Evolutionary conservation across 1,140 invertebrate genomes (phyloP).

Genomic region (Stegodyphus dumicola): DNA sequence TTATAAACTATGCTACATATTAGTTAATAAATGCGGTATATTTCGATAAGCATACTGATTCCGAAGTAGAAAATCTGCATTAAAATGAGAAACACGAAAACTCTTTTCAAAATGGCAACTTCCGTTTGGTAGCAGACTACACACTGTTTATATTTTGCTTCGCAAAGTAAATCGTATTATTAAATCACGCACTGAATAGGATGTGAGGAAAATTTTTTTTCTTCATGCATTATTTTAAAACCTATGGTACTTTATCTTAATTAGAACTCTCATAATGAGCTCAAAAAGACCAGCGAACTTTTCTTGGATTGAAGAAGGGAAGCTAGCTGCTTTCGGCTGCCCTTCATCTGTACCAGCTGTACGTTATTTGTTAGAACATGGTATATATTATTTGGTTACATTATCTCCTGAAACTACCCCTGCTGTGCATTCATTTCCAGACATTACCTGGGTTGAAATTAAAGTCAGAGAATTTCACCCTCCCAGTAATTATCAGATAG

Average conservation of each 20-base stretch:
- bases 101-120: too few species aligned
- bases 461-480: constrained; percentile 76
- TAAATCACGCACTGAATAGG: too few species aligned
- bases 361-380: constrained; percentile 72
- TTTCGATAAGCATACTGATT: too few species aligned
- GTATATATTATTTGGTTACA: constrained; percentile 72
- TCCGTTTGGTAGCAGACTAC: too few species aligned
- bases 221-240: neutral
- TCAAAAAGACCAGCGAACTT: constrained; percentile 48
- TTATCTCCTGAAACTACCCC: constrained; percentile 75
- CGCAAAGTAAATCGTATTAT: too few species aligned
- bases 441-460: constrained; percentile 73
- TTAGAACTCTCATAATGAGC: neutral
- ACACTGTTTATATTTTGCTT: too few species aligned
- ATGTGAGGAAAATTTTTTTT: neutral
- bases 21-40: too few species aligned
- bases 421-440: constrained; percentile 68
- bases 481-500: constrained; percentile 76
- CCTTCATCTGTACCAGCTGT: constrained; percentile 73
- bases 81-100: too few species aligned
- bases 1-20: too few species aligned
- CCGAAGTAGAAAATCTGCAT: too few species aligned
- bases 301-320: constrained; percentile 60
- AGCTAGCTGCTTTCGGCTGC: constrained; percentile 76
- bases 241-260: too few species aligned